These are phyloP conservation scores for Dysdera silvatica DNA, from an alignment of 1,140 invertebrate genomes.

Conservation along the genomic window DNA sequence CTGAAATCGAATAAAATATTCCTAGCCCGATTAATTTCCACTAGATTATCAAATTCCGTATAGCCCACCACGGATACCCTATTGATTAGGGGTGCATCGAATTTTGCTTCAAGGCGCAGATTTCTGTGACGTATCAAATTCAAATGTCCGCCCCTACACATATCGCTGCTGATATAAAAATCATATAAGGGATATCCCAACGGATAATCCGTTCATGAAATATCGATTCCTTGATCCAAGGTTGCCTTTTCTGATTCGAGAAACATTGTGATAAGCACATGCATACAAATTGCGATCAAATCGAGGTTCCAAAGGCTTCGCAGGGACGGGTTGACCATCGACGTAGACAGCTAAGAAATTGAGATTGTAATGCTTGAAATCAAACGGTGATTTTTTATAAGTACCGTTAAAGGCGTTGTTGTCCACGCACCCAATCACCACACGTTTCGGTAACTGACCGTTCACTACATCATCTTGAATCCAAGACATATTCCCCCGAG, in stretches of 20 bases:
- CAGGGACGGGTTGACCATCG: slow-evolving; percentile 7
- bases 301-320: slow-evolving; percentile 2
- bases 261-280: slow-evolving; percentile 12
- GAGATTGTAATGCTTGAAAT: slow-evolving; percentile 11
- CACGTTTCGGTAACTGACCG: slow-evolving; percentile 5
- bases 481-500: background rate
- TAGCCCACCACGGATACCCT: background rate
- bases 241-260: background rate
- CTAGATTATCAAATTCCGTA: background rate
- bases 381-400: slow-evolving; percentile 7
- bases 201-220: background rate
- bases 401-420: slow-evolving; percentile 3
- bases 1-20: background rate
- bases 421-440: slow-evolving; percentile 10
- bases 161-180: background rate
- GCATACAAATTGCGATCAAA: slow-evolving; percentile 10
- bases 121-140: background rate
- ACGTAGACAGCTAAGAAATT: slow-evolving; percentile 10
- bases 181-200: background rate
- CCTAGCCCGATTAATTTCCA: background rate
- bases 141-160: background rate
- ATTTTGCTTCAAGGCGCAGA: background rate
- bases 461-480: slow-evolving; percentile 20
- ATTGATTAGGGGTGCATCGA: background rate
- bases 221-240: background rate